Evolutionary conservation across 2,797 vertebrate species (phyloP).

Genomic region (Gobio occitaniae): DNA sequence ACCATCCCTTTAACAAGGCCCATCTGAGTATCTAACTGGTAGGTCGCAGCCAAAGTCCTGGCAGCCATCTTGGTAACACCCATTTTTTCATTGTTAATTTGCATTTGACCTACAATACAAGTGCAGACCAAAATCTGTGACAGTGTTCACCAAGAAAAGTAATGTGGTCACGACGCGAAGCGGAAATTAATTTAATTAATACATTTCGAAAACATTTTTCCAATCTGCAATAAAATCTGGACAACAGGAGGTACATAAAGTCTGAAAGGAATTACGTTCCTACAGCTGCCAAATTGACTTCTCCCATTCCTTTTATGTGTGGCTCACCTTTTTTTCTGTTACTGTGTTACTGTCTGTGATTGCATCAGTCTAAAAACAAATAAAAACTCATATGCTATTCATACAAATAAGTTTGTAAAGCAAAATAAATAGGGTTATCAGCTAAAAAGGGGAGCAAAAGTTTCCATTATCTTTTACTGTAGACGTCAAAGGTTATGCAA

Average conservation of each 20-base stretch:
- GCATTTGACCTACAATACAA: background rate
- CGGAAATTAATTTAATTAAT: too few species aligned
- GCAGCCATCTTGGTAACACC: slow-evolving; percentile 2
- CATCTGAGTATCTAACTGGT: background rate
- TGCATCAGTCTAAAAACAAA: background rate
- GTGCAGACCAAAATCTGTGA: background rate
- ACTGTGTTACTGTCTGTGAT: background rate
- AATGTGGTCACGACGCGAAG: too few species aligned
- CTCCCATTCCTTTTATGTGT: background rate
- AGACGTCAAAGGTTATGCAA: background rate
- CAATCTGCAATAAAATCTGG: background rate
- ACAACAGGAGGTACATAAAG: background rate
- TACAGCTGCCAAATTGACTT: background rate
- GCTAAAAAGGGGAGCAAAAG: background rate
- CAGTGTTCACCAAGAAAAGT: background rate
- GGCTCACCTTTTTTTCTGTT: background rate
- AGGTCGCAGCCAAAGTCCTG: background rate
- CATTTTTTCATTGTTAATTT: background rate
- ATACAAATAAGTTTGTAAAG: background rate
- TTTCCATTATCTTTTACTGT: background rate
- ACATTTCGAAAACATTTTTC: background rate
- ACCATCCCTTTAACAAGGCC: too few species aligned
- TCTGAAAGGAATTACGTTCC: background rate
- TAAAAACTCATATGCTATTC: background rate
- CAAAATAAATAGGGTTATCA: background rate